Evolutionary conservation across 1,140 invertebrate species (phyloP), one percentile per base, ranked within the genome.

Genomic region (Tachypleus tridentatus): DNA sequence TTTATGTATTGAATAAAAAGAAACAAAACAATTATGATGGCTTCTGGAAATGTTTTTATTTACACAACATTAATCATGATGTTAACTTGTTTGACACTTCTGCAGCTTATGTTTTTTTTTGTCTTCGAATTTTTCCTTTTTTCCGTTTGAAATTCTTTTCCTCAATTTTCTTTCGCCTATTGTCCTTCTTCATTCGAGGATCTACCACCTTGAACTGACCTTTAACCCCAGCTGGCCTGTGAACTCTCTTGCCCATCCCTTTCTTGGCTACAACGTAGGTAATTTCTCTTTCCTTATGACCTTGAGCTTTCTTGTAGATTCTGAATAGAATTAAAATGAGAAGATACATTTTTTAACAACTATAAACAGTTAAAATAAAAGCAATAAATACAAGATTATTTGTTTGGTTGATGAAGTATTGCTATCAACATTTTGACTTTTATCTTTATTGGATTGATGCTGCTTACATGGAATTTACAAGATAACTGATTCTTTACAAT

Each of bases 241-340:
- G 78, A 49, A 86, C 83, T 61, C 84, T 82, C 72, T 90, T 94
- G 0, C 85, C 86, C 1, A 80, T 84, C 69, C 88, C 85, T 77
- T 96, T 98, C 73, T 95, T 98, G 10, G 93, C 86, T 0, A 98
- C 93, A 0, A 98, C 88, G 75, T 98, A 98, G 0, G 87, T 93
- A 0, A 96, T 81, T 76, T 97, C 89, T 73, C 89, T 87, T 74
- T 97, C 95, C 58, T 88, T 87, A 58, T 80, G 73, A 8, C 57
- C 58, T 51, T 68, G 10, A 57, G 92, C 89, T 76, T 94, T 97
- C 73, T 92, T 97, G 76, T 98, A 98, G 58, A 99, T 80, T 67
- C 29, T 29, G 29, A 29, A 29, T 29, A 29, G 29, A 29, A 29
- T 29, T 29, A 29, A 29, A 29, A 29, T 62, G 61, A 29, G 29